A percentile compares a stretch with the other conserved stretches of the same genome.
phyloP scores from a whole-genome alignment of 2,888 invertebrate genomes.

The Andrena bicolor region DNA sequence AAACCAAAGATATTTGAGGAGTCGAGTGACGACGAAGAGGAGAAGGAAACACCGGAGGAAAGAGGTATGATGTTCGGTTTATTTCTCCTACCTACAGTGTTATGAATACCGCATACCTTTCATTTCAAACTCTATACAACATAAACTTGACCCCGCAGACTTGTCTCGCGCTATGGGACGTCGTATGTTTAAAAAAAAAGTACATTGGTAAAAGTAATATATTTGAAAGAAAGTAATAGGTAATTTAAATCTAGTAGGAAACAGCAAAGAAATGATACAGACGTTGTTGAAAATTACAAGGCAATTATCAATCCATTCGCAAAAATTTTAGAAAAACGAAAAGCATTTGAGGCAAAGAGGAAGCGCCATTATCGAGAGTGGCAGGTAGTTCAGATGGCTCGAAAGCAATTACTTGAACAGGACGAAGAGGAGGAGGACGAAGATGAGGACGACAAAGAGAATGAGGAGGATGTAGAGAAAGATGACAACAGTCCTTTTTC shows the following conservation, averaged over 20 bases:
- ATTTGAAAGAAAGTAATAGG: not conserved
- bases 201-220: not conserved
- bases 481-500: constrained; percentile 35
- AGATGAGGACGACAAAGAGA: constrained; percentile 78
- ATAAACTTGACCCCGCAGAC: not conserved
- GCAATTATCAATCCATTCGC: not conserved
- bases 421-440: constrained; percentile 92
- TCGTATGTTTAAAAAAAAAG: not conserved
- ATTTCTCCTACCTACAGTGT: not conserved
- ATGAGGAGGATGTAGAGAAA: constrained; percentile 68
- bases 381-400: constrained; percentile 96
- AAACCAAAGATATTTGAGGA: constrained; percentile 85
- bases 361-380: constrained; percentile 99
- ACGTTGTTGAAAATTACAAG: not conserved
- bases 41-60: constrained; percentile 86
- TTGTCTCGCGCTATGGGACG: not conserved
- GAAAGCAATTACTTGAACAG: constrained; percentile 96
- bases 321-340: constrained; percentile 87
- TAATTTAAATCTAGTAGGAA: not conserved
- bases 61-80: constrained; percentile 75
- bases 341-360: constrained; percentile 95
- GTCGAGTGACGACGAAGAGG: constrained; percentile 83
- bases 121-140: not conserved
- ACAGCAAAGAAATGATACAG: not conserved
- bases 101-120: not conserved